phyloP scores from a whole-genome alignment of 2,797 vertebrate genomes.

The Sebastes umbrosus region DNA sequence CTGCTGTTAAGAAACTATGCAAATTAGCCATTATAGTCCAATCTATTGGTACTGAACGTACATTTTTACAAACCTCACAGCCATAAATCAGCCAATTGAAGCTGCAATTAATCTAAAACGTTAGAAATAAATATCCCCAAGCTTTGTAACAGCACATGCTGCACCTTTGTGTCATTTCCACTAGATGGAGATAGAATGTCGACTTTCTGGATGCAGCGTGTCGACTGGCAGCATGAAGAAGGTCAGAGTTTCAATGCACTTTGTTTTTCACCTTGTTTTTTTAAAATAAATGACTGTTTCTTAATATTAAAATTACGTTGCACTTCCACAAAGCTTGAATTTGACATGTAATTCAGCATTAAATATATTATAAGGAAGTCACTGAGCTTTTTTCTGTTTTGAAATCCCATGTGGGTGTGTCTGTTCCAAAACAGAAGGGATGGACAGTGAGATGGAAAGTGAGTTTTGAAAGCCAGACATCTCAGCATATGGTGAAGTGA shows the following conservation, averaged over 20 bases:
- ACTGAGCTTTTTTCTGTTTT: background rate
- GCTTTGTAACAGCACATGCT: background rate
- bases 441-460: conserved; percentile 49
- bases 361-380: background rate
- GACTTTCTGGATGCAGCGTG: background rate
- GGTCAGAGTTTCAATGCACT: background rate
- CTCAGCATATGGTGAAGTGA: conserved; percentile 29
- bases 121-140: background rate
- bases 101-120: background rate
- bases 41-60: background rate
- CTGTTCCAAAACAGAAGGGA: conserved; percentile 19
- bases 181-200: conserved; percentile 65
- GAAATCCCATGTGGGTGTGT: background rate
- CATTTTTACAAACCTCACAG: background rate
- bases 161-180: conserved; percentile 23
- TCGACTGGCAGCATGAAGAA: background rate
- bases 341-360: background rate
- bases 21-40: background rate
- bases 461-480: background rate
- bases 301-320: background rate
- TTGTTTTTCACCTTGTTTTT: background rate
- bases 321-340: background rate
- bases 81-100: background rate
- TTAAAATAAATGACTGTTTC: background rate
- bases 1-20: background rate